A percentile compares a stretch with the other conserved stretches of the same genome.
Conservation (phyloP, 2,888 invertebrate genomes). For the Himalopsyche kuldschensis region DNA sequence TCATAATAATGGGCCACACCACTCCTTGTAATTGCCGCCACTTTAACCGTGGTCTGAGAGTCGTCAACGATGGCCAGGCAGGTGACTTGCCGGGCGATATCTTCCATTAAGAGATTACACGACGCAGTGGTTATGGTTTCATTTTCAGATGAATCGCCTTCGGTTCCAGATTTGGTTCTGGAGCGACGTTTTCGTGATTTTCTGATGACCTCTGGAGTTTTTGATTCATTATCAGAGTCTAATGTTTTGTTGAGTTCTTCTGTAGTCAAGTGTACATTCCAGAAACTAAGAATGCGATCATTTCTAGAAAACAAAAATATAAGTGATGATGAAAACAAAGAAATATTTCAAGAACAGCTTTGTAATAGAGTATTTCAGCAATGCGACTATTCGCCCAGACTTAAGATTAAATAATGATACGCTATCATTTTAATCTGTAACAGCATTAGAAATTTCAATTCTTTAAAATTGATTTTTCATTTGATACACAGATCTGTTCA, state of each 20-base stretch:
- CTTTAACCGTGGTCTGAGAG: constrained; percentile 50
- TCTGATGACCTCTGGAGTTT: constrained; percentile 43
- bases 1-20: constrained; percentile 80
- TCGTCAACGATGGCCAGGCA: constrained; percentile 52
- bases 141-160: neutral
- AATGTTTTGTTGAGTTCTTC: constrained; percentile 18
- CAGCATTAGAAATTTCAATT: too few species aligned
- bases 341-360: too few species aligned
- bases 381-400: too few species aligned
- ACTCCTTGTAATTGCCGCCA: constrained; percentile 67
- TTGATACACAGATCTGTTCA: too few species aligned
- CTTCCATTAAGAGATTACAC: constrained; percentile 64
- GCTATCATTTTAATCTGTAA: too few species aligned
- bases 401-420: too few species aligned
- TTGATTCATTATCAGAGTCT: constrained; percentile 16
- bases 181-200: constrained; percentile 45
- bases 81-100: constrained; percentile 63
- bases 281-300: constrained; percentile 55
- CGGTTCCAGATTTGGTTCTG: constrained; percentile 45
- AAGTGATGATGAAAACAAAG: too few species aligned
- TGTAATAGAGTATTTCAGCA: too few species aligned
- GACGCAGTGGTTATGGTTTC: constrained; percentile 10
- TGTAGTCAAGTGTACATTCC: constrained; percentile 48
- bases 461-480: too few species aligned
- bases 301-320: constrained; percentile 45